Percentiles rank a stretch among this genome's conserved stretches.
Conservation (phyloP, 2,113 vertebrate genomes). For the Syrrhaptes paradoxus region DNA sequence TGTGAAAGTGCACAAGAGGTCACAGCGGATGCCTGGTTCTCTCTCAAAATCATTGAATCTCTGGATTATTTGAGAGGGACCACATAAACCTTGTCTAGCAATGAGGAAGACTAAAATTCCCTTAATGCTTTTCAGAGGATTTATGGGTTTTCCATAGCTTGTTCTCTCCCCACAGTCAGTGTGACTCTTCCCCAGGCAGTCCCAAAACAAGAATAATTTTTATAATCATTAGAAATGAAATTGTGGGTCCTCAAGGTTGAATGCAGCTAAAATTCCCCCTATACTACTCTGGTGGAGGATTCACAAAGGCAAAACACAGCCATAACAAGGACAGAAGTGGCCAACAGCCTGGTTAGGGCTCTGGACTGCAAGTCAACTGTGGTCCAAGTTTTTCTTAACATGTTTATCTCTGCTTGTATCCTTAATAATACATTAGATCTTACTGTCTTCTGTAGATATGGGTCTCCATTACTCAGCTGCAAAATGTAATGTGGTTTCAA, state of each 20-base stretch:
- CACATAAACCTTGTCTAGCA: not conserved
- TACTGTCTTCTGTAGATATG: not conserved
- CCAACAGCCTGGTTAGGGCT: not conserved
- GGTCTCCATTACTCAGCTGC: not conserved
- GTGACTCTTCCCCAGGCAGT: not conserved
- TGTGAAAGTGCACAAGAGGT: not conserved
- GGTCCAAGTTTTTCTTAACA: not conserved
- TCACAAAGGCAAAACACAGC: not conserved
- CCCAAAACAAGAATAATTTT: not conserved
- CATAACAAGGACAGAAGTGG: not conserved
- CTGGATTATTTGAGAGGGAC: not conserved
- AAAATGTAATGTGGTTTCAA: not conserved
- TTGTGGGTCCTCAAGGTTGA: not conserved
- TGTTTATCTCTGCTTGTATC: not conserved
- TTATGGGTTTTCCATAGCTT: not conserved
- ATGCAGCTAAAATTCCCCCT: not conserved
- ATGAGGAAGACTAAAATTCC: not conserved
- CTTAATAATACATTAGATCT: not conserved
- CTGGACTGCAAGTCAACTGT: not conserved
- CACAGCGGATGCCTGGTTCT: not conserved
- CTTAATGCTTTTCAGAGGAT: not conserved
- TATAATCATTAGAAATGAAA: not conserved
- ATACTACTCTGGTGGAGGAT: not conserved
- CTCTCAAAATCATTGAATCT: not conserved
- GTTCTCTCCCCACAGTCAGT: not conserved